Evolutionary conservation across 2,797 vertebrate genomes (phyloP), one percentile per base, ranked within the genome.

Genomic region (Squalus acanthias): DNA sequence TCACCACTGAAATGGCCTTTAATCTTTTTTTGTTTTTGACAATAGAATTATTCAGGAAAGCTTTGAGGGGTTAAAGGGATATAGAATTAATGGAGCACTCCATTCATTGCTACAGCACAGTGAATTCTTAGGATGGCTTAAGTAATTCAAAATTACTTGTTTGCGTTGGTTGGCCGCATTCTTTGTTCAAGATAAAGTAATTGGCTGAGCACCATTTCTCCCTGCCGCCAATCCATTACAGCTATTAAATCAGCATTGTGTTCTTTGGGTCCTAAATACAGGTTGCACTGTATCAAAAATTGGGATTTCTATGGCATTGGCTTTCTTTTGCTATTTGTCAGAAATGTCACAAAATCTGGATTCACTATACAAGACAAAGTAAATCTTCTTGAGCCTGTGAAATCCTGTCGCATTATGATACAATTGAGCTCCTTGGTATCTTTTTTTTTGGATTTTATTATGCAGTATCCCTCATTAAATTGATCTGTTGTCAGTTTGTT

Each of bases 1-100:
- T 95, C 94, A 74, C 70, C 94, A 76, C 94, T 95, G 94, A 95
- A 95, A 95, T 33, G 94, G 70, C 94, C 94, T 95, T 95, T 95
- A 74, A 95, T 72, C 69, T 57, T 70, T 60, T 63, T 95, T 95
- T 93, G 65, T 93, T 95, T 95, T 74, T 95, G 92, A 91, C 87
- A 85, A 20, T 20, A 95, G 94, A 89, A 82, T 96, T 92, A 88
- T 96, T 96, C 96, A 96, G 96, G 96, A 96, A 97, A 92, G 89
- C 70, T 94, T 94, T 89, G 69, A 96, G 95, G 96, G 96, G 87
- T 97, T 97, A 97, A 98, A 98, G 97, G 98, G 97, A 97, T 91
- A 69, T 96, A 87, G 79, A 95, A 57, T 50, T 94, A 94, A 79
- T 96, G 94, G 88, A 53, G 94, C 94, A 95, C 94, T 95, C 94